A percentile compares a stretch with the other conserved stretches of the same genome.
phyloP scores from a whole-genome alignment of 2,797 vertebrate genomes.

The Gadopsis marmoratus region DNA sequence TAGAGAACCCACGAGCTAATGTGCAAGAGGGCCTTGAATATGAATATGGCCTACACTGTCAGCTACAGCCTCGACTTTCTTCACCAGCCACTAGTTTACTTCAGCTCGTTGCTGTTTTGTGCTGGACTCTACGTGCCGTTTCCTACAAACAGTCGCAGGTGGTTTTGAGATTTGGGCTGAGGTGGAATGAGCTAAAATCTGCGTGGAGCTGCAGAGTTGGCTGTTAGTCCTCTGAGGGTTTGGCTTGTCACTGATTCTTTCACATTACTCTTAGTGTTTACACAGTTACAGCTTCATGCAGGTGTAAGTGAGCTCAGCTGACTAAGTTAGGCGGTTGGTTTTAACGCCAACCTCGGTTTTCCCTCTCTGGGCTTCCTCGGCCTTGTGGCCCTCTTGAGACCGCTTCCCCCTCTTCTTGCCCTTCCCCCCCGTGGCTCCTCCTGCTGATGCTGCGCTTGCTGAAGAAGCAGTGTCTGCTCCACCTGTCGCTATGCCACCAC shows the following conservation, averaged over 20 bases:
- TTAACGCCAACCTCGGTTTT: constrained; percentile 68
- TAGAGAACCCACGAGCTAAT: too few relatives aligned
- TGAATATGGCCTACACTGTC: too few relatives aligned
- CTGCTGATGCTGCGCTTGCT: constrained; percentile 27
- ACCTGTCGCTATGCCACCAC: constrained; percentile 43
- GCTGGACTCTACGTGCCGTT: too few relatives aligned
- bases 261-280: background rate
- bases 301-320: background rate
- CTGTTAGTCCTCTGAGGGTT: background rate
- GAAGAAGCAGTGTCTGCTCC: constrained; percentile 55
- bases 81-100: too few relatives aligned
- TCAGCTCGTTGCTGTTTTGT: too few relatives aligned
- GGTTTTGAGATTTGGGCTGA: too few relatives aligned
- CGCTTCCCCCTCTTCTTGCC: constrained; percentile 78
- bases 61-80: too few relatives aligned
- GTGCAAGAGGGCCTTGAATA: too few relatives aligned
- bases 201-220: background rate
- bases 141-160: too few relatives aligned
- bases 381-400: constrained; percentile 71
- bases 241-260: background rate
- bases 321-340: constrained; percentile 9
- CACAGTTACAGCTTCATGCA: constrained; percentile 53
- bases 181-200: background rate
- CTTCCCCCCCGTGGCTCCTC: constrained; percentile 67
- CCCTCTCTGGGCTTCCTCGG: constrained; percentile 60